Base-by-base conservation (phyloP, 2,797 vertebrate genomes). In the Pipistrellus kuhlii region DNA sequence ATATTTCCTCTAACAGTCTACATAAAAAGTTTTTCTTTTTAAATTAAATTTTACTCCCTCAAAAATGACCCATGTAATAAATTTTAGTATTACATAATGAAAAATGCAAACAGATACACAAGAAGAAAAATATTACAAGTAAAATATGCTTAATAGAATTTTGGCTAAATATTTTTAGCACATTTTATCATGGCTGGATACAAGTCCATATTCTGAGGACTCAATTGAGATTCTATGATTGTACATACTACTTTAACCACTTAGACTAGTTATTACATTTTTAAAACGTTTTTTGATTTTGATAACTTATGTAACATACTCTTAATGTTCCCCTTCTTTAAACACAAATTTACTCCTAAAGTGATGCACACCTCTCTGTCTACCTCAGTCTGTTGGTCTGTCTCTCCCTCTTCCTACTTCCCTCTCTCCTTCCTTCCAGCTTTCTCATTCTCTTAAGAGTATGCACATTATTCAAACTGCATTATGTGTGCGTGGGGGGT, bases 261-360 rank as follows among this genome's bases (percentile, higher is more conserved):
- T 32, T 85, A 73, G 35, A 76, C 4, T 1, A 73, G 35, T 55
- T n/a, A 69, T 51, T 17, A 46, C 20, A 46, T 38, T 59, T 8
- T 71, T 77, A 6, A 69, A 57, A 30, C 4, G 1, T 73, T n/a
- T 72, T 27, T 46, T 90, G 51, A 21, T 85, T 89, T 4, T 44
- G 32, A 4, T 71, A 83, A 78, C 2, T 3, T 73, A 68, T 2
- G n/a, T 30, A 51, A 11, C 2, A 66, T 59, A 55, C 27, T 38
- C 18, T 73, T 62, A 92, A 18, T 75, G 25, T 57, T 68, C 55
- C 12, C 27, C 41, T 87, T 87, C 95, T 17, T 94, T 59, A 86
- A 94, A 46, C 27, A 51, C 1, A 92, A 17, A 78, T 88, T 81
- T 73, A 82, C 73, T 85, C 4, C 14, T 85, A 35, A 85, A 14